Percentiles rank a stretch among this genome's conserved stretches.
phyloP scores from a whole-genome alignment of 2,113 vertebrate genomes.

The Morone saxatilis region DNA sequence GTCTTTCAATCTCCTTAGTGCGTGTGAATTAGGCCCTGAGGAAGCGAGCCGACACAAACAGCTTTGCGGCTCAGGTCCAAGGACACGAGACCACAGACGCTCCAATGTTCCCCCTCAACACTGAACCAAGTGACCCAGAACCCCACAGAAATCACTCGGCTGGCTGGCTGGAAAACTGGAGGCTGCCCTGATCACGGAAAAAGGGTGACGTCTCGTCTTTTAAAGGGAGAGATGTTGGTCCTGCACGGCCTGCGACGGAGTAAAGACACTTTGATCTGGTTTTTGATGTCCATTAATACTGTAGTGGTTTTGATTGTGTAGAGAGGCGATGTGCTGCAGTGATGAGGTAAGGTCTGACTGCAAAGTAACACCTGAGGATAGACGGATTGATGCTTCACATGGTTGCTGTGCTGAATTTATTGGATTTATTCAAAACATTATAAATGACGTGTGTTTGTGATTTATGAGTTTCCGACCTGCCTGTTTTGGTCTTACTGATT shows the following conservation, averaged over 20 bases:
- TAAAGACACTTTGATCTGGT: slow-evolving; percentile 2
- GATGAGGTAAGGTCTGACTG: slow-evolving; percentile 13
- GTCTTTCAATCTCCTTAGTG: slow-evolving; percentile 60
- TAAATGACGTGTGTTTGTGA: neutral
- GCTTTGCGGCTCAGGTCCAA: slow-evolving; percentile 63
- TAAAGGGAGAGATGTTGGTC: neutral
- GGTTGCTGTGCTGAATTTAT: neutral
- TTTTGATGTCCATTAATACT: too few species aligned
- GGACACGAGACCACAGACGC: slow-evolving; percentile 35
- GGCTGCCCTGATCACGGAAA: slow-evolving; percentile 1
- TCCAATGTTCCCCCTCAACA: slow-evolving; percentile 4
- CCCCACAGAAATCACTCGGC: neutral
- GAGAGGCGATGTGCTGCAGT: neutral
- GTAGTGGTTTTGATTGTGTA: neutral
- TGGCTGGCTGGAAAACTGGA: neutral
- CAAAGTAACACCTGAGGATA: neutral
- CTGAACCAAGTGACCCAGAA: slow-evolving; percentile 44
- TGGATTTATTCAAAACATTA: neutral
- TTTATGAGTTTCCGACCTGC: neutral
- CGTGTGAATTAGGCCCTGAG: slow-evolving; percentile 54
- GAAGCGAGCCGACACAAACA: slow-evolving; percentile 53
- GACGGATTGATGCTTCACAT: neutral
- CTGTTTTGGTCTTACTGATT: neutral
- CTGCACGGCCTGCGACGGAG: neutral
- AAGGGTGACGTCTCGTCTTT: neutral